Evolutionary conservation across 1,140 invertebrate genomes (phyloP).

Genomic region (Tenebrio molitor): DNA sequence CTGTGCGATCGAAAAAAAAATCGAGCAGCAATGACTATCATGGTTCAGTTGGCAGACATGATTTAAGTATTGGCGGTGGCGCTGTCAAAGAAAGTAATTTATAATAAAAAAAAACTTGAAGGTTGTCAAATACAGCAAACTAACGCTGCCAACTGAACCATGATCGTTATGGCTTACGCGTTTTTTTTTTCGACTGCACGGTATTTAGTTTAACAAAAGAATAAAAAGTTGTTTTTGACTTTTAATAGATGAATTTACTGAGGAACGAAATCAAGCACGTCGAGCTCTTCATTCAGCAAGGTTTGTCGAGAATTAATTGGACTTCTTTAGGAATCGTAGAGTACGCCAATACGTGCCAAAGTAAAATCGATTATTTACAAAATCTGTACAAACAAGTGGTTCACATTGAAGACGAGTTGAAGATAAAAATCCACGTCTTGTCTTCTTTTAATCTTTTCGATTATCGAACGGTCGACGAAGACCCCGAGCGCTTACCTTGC

Average conservation of each 20-base stretch:
- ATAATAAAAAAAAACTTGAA: no score
- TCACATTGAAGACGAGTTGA: conserved; percentile 81
- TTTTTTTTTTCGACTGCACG: no score
- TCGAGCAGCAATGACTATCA: no score
- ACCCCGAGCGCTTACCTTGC: conserved; percentile 55
- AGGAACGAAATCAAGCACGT: conserved; percentile 79
- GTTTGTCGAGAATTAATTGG: conserved; percentile 86
- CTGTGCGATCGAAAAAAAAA: no score
- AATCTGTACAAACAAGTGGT: conserved; percentile 80
- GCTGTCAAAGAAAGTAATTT: no score
- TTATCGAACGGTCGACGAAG: conserved; percentile 54
- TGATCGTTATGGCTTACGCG: no score
- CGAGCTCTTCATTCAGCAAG: conserved; percentile 83
- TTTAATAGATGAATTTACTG: conserved; percentile 72
- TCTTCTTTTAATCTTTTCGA: conserved; percentile 60
- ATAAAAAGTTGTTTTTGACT: neutral
- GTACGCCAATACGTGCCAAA: conserved; percentile 74
- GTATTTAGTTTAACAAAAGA: conserved; percentile 57
- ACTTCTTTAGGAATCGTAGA: conserved; percentile 84
- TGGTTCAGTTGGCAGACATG: no score
- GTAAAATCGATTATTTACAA: conserved; percentile 71
- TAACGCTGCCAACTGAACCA: no score
- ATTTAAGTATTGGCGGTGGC: no score
- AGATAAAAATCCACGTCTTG: conserved; percentile 68
- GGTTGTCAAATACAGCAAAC: no score